Evolutionary conservation across 2,797 vertebrate genomes (phyloP), one percentile per base, ranked within the genome.

Genomic region (Pseudomugil gertrudae): DNA sequence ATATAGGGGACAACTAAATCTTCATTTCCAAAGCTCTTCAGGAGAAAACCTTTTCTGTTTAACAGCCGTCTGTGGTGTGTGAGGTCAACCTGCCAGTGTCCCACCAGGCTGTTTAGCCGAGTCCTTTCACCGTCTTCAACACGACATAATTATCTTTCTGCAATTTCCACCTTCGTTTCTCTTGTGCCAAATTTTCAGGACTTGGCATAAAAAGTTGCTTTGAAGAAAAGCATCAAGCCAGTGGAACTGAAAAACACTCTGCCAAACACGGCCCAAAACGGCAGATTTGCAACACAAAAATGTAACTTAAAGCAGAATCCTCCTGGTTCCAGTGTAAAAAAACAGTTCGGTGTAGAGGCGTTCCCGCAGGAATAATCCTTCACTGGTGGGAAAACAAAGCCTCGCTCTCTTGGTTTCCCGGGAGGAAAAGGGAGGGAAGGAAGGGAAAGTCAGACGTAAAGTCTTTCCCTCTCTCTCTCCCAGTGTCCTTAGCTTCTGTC

Each of bases 361-460:
- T 51, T 55, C 32, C 55, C 24, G 13, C 29, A 67, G 38, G 40
- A 72, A 62, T 56, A 70, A 75, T 71, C 65, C 67, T 51, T 45
- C 4, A 29, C 21, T 24, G 63, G 51, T 14, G 51, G 29, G 48
- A 67, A 74, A 70, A 73, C 57, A 69, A 55, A 72, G 65, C 53
- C 17, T 35, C 1, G 30, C 43, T 69, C 64, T 67, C 38, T 40
- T 14, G 26, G 21, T 55, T 58, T 70, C 62, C 24, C 14, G 30
- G 33, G 57, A 62, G 51, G 63, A 71, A 4, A 7, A 45, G 48
- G 54, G 43, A 59, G 19, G 23, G 26, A 63, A 54, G 21, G 36
- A 58, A 54, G 80, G 79, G 67, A 85, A 86, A 72, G 77, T 79
- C 72, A 74, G 59, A 19, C 48, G 65, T 61, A 53, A 51, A 73